Conservation (phyloP, 2,888 invertebrate genomes). For the Xanthia icteritia region DNA sequence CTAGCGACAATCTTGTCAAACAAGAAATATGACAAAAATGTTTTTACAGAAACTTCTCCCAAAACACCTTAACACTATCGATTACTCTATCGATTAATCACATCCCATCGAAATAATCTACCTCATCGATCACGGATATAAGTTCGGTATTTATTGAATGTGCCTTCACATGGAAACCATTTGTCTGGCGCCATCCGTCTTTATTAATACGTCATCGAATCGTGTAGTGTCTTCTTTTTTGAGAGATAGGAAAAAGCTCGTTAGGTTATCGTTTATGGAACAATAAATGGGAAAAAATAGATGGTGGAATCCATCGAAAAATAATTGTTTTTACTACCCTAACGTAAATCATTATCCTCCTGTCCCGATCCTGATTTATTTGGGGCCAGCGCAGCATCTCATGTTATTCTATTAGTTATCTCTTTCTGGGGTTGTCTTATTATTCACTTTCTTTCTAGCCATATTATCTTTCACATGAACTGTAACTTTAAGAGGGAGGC, state of each 20-base stretch:
- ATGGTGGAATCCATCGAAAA: neutral
- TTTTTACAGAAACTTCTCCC: neutral
- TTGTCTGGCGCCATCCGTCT: constrained; percentile 56
- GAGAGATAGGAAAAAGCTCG: constrained; percentile 2
- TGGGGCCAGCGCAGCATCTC: neutral
- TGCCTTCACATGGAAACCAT: constrained; percentile 39
- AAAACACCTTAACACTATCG: constrained; percentile 20
- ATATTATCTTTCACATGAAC: neutral
- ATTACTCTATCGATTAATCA: constrained; percentile 48
- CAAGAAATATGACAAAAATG: neutral
- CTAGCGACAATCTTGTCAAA: neutral
- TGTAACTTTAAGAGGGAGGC: neutral
- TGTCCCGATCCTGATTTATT: constrained; percentile 24
- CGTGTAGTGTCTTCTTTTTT: constrained; percentile 31
- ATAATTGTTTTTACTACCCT: constrained; percentile 14
- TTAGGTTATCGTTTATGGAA: constrained; percentile 21
- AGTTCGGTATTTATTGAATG: constrained; percentile 49
- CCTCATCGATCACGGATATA: constrained; percentile 56
- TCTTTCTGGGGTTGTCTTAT: neutral
- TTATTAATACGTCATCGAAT: constrained; percentile 44
- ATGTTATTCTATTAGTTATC: constrained; percentile 1
- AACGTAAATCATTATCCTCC: constrained; percentile 2
- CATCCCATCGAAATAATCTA: constrained; percentile 35
- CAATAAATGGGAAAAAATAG: constrained; percentile 22
- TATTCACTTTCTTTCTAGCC: neutral